phyloP scores from a whole-genome alignment of 2,113 vertebrate genomes.

The Solea solea region DNA sequence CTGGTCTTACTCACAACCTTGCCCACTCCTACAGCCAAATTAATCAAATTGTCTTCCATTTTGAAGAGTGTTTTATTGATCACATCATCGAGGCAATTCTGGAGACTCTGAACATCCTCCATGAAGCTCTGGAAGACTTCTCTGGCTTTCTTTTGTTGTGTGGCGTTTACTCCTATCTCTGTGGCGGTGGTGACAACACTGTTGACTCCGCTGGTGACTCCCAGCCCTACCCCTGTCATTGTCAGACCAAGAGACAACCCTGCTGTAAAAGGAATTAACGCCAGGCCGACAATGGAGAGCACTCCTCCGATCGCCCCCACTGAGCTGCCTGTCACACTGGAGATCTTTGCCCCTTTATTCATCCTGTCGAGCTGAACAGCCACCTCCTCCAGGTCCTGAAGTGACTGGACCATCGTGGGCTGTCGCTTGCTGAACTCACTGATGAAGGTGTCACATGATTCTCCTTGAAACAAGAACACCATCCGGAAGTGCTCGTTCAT shows the following conservation, averaged over 20 bases:
- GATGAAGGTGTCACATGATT: conserved; percentile 10
- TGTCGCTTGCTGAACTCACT: conserved; percentile 21
- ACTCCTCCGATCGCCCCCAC: conserved; percentile 57
- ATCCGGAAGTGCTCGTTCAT: conserved; percentile 38
- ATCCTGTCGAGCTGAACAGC: conserved; percentile 55
- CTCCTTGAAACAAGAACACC: conserved; percentile 50
- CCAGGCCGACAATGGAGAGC: conserved; percentile 61
- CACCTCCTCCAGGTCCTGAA: conserved; percentile 16
- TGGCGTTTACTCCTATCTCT: conserved; percentile 44
- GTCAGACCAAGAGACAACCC: conserved; percentile 57
- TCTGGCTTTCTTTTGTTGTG: conserved; percentile 34
- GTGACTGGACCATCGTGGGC: conserved; percentile 46
- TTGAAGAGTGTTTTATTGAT: background rate
- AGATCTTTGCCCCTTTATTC: conserved; percentile 64
- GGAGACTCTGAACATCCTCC: conserved; percentile 43
- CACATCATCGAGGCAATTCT: conserved; percentile 41
- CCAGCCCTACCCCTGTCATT: conserved; percentile 36
- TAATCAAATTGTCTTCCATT: rapidly evolving
- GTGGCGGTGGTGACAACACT: conserved; percentile 32
- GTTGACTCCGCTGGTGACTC: conserved; percentile 55
- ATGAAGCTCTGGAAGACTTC: conserved; percentile 54
- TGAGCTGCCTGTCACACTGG: conserved; percentile 62
- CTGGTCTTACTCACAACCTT: too few species aligned
- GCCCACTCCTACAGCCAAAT: background rate
- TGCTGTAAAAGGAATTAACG: conserved; percentile 56